phyloP scores from a whole-genome alignment of 2,888 invertebrate genomes.

The Esperia sulphurella region DNA sequence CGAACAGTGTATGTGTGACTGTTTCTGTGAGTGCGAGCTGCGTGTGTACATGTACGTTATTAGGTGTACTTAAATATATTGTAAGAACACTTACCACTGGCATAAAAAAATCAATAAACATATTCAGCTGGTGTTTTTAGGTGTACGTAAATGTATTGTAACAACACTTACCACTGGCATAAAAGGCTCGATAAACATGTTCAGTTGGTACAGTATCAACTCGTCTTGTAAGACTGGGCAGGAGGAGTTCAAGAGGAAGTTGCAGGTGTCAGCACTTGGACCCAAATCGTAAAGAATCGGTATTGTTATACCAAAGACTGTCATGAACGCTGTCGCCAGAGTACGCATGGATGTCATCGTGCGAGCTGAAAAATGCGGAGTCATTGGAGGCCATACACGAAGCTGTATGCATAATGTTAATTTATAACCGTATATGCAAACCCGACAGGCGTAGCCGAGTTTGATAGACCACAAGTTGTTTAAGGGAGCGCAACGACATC shows the following conservation, averaged over 20 bases:
- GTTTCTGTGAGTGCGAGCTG: no score
- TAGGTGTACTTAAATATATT: no score
- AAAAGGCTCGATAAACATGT: constrained; percentile 33
- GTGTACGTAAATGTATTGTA: no score
- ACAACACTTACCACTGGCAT: constrained; percentile 33
- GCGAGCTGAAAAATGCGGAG: constrained; percentile 23
- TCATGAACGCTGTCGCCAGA: constrained; percentile 29
- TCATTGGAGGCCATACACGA: no score
- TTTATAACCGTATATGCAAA: no score
- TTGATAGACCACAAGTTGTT: no score
- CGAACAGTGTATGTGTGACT: no score
- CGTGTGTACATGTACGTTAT: no score
- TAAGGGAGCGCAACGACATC: no score
- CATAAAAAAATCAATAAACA: constrained; percentile 36
- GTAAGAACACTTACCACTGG: constrained; percentile 32
- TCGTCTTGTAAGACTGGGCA: constrained; percentile 38
- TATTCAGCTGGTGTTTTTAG: no score
- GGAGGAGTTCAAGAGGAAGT: constrained; percentile 39
- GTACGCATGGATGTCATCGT: constrained; percentile 32
- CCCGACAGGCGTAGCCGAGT: no score
- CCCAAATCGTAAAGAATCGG: constrained; percentile 30
- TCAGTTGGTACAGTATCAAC: constrained; percentile 31
- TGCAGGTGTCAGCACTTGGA: constrained; percentile 32
- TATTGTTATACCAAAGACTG: constrained; percentile 11
- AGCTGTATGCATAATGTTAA: no score